Evolutionary conservation across 2,113 vertebrate genomes (phyloP).

Genomic region (Puffinus mauretanicus): DNA sequence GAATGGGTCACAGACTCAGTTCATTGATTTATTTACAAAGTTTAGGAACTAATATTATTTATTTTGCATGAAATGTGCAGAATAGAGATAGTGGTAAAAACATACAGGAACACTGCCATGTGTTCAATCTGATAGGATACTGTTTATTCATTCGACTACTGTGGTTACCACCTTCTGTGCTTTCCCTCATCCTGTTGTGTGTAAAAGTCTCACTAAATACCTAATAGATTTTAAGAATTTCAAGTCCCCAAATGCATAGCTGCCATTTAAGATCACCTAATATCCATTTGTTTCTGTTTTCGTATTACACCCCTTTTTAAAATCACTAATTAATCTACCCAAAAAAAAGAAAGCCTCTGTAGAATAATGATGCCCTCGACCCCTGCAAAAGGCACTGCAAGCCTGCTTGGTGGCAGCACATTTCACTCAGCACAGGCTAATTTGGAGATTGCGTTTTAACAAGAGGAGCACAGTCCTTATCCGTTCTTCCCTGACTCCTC

Average conservation of each 20-base stretch:
- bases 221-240: not conserved
- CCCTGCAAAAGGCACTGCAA: not conserved
- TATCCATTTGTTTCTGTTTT: not conserved
- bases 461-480: not conserved
- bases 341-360: not conserved
- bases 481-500: not conserved
- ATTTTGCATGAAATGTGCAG: not conserved
- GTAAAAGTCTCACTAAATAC: not conserved
- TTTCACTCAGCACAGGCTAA: not conserved
- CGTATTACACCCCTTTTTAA: fast-evolving
- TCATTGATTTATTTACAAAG: not conserved
- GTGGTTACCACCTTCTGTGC: not conserved
- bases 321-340: not conserved
- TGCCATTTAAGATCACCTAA: not conserved
- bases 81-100: not conserved
- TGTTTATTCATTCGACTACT: not conserved
- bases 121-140: not conserved
- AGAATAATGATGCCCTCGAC: not conserved
- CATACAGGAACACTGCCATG: not conserved
- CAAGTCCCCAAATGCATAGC: not conserved
- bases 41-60: not conserved
- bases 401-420: not conserved
- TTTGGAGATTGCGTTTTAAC: not conserved
- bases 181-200: not conserved
- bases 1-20: not conserved